Percentiles rank a stretch among this genome's conserved stretches.
phyloP scores from a whole-genome alignment of 2,113 vertebrate genomes.

The Miniopterus natalensis region DNA sequence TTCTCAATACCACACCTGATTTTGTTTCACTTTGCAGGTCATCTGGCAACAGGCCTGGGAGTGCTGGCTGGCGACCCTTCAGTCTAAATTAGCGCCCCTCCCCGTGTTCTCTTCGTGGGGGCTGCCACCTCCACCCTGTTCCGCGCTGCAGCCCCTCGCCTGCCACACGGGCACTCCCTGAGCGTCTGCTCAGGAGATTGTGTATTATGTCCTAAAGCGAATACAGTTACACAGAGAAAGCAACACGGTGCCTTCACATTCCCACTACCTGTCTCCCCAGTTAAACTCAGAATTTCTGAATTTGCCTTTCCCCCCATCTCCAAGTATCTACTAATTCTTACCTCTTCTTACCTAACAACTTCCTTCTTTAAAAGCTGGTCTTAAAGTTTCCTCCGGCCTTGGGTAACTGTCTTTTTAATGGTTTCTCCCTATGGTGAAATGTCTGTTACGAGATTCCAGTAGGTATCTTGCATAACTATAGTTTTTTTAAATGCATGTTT shows the following conservation, averaged over 20 bases:
- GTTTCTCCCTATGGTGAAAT: slow-evolving; percentile 17
- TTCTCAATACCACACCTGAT: not conserved
- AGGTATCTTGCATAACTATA: not conserved
- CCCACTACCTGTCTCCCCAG: not conserved
- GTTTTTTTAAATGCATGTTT: not conserved
- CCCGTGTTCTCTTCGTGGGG: not conserved
- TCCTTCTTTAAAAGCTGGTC: not conserved
- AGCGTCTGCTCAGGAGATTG: not conserved
- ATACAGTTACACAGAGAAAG: not conserved
- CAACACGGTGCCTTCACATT: not conserved
- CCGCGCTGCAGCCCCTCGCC: not conserved
- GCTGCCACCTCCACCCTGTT: not conserved
- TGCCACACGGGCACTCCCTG: too few species aligned
- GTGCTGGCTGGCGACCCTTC: not conserved
- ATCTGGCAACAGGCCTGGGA: not conserved
- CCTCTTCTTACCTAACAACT: not conserved
- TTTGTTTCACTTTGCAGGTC: not conserved
- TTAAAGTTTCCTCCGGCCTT: not conserved
- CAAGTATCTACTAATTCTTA: not conserved
- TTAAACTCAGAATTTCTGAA: not conserved
- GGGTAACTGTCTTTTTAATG: not conserved
- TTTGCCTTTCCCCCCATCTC: not conserved
- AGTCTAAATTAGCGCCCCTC: not conserved
- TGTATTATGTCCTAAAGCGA: not conserved
- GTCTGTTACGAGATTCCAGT: not conserved